phyloP scores from a whole-genome alignment of 2,888 invertebrate genomes.

The Piscicola geometra region DNA sequence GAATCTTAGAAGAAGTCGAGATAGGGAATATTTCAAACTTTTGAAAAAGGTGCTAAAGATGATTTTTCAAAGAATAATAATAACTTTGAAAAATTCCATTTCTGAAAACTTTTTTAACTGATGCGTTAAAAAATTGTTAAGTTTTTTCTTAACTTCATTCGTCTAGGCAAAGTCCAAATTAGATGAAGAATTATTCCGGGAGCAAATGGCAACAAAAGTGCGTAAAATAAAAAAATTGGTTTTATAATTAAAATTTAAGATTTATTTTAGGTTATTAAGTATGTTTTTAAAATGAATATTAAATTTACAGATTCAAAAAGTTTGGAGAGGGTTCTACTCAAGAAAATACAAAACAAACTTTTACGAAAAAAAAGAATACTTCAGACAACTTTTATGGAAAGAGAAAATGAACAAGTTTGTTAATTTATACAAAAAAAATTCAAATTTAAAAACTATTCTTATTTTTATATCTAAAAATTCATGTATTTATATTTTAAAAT shows the following conservation, averaged over 20 bases:
- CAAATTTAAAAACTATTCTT: slow-evolving; percentile 1
- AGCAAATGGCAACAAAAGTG: slow-evolving; percentile 50
- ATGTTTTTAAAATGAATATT: slow-evolving; percentile 12
- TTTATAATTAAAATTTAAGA: too few species aligned
- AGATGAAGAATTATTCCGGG: too few species aligned
- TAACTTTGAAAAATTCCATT: background rate
- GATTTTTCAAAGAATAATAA: background rate
- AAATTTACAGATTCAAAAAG: slow-evolving; percentile 52
- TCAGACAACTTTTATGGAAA: slow-evolving; percentile 51
- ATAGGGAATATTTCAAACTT: slow-evolving; percentile 44
- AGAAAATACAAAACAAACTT: slow-evolving; percentile 55
- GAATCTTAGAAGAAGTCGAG: slow-evolving; percentile 51
- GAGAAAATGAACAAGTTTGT: slow-evolving; percentile 51
- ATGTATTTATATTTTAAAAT: too few species aligned
- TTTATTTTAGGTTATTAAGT: background rate
- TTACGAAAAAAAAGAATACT: slow-evolving; percentile 52
- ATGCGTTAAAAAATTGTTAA: too few species aligned
- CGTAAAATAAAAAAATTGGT: slow-evolving; percentile 23
- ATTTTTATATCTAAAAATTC: too few species aligned
- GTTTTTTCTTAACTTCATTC: background rate
- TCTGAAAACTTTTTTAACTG: background rate
- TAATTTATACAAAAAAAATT: slow-evolving; percentile 3
- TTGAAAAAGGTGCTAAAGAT: slow-evolving; percentile 50
- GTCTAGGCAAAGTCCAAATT: slow-evolving; percentile 48
- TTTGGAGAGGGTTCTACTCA: slow-evolving; percentile 55